A percentile compares a stretch with the other conserved stretches of the same genome.
These are phyloP conservation scores for Dryobota labecula DNA, from an alignment of 2,888 invertebrate genomes.

Conservation along the genomic window DNA sequence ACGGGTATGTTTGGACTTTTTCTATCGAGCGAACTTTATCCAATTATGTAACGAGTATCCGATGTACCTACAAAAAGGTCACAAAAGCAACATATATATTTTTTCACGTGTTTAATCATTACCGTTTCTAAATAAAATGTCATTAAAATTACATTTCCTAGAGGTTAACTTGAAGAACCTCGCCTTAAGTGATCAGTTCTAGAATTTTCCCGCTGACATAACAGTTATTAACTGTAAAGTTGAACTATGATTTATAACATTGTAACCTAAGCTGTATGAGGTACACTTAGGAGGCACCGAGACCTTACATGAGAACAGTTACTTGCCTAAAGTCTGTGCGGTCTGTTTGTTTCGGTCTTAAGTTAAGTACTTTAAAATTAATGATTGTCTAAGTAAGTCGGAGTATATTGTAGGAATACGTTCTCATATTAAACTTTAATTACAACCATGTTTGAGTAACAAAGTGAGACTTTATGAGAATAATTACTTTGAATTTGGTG, in stretches of 20 bases:
- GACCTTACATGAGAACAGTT: constrained; percentile 3
- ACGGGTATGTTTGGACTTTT: too few species aligned
- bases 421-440: constrained; percentile 36
- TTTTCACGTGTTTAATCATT: too few species aligned
- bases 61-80: too few species aligned
- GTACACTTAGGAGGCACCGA: constrained; percentile 6
- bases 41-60: too few species aligned
- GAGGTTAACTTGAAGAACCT: too few species aligned
- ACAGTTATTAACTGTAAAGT: constrained; percentile 13
- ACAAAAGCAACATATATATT: too few species aligned
- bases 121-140: too few species aligned
- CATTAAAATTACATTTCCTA: too few species aligned
- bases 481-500: constrained; percentile 21
- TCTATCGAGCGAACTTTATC: too few species aligned
- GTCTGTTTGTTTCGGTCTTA: constrained; percentile 40
- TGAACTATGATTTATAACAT: constrained; percentile 21
- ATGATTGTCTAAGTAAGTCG: constrained; percentile 42
- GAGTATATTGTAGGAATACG: constrained; percentile 24
- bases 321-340: constrained; percentile 18
- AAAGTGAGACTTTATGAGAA: constrained; percentile 30
- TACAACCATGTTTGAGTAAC: constrained; percentile 38
- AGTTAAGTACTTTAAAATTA: constrained; percentile 42
- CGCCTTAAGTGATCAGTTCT: background rate
- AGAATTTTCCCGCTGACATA: constrained; percentile 1
- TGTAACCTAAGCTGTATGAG: background rate